Base-by-base conservation (phyloP, 1,140 invertebrate species). In the Glossosoma conforme region DNA sequence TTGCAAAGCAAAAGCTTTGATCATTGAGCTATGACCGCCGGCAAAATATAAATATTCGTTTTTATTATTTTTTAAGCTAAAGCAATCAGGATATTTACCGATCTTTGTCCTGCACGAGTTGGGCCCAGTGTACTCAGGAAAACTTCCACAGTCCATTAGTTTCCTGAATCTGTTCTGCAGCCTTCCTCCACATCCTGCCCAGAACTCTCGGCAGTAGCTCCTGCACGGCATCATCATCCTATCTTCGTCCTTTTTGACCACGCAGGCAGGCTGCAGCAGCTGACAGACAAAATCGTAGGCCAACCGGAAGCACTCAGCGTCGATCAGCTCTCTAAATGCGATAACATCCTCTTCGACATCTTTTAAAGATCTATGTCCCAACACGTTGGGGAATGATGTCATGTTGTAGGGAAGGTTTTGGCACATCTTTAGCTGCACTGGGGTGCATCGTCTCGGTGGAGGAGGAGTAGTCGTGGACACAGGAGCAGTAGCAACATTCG, bases 281-380 rank as follows among this genome's bases (percentile, higher is more conserved):
- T 88, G 84, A 60, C 91, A 93, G 6, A 93, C 80, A 62, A 93
- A 91, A 54, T 93, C 88, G 67, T 87, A 84, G 1, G 90, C 87
- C 54, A 87, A 74, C 50, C 85, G 76, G 56, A 88, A 91, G 62
- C 91, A 94, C 69, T 93, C 89, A 1, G 87, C 87, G 63, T 94
- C 90, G 1, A 92, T 81, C 1, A 93, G 70, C 67, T 92, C 88
- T 47, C 90, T 83, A 65, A 89, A 91, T 1, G 86, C 75, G 35
- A 92, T 90, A 2, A 91, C 77, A 67, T 93, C 84, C 14, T 83
- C 78, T 54, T 84, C 69, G 6, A 92, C 78, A 25, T 86, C 82
- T 6, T 80, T 75, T 13, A 84, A 66, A 11, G 78, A 83, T 17
- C 68, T 70, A 56, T 85, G 83, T 1, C 77, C 77, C 19, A 93